Percentiles rank a stretch among this genome's conserved stretches.
Evolutionary conservation across 2,888 invertebrate genomes (phyloP).

Genomic region (Calephelis perditalis): DNA sequence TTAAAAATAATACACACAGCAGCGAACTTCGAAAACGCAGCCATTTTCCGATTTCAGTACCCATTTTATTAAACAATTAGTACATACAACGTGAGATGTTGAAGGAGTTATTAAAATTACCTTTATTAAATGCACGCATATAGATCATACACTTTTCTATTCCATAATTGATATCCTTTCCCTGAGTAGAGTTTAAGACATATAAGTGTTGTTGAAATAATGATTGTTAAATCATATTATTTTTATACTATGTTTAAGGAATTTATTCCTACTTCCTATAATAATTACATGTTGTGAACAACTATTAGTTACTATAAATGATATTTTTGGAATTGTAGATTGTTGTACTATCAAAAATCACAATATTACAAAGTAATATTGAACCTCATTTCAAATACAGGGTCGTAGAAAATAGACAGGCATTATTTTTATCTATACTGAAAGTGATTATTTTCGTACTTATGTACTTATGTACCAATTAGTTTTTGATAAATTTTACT

Average conservation of each 20-base stretch:
- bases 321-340: conserved; percentile 14
- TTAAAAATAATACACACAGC: too few species aligned
- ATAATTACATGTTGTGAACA: conserved; percentile 22
- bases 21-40: too few species aligned
- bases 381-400: conserved; percentile 52
- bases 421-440: background rate
- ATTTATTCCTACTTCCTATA: conserved; percentile 24
- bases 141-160: conserved; percentile 51
- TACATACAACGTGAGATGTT: too few species aligned
- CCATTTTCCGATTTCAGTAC: too few species aligned
- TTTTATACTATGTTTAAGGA: conserved; percentile 28
- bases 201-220: conserved; percentile 18
- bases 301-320: conserved; percentile 17
- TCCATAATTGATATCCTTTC: conserved; percentile 64
- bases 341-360: conserved; percentile 11
- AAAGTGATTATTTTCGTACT: too few species aligned
- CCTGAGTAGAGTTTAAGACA: conserved; percentile 33
- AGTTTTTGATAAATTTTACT: too few species aligned
- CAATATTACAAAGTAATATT: conserved; percentile 28
- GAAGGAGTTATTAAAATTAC: background rate
- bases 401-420: conserved; percentile 52
- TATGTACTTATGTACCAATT: too few species aligned
- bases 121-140: conserved; percentile 18
- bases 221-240: conserved; percentile 26
- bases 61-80: too few species aligned